Evolutionary conservation across 2,113 vertebrate species (phyloP), one percentile per base, ranked within the genome.

Genomic region (Stigmatopora nigra): DNA sequence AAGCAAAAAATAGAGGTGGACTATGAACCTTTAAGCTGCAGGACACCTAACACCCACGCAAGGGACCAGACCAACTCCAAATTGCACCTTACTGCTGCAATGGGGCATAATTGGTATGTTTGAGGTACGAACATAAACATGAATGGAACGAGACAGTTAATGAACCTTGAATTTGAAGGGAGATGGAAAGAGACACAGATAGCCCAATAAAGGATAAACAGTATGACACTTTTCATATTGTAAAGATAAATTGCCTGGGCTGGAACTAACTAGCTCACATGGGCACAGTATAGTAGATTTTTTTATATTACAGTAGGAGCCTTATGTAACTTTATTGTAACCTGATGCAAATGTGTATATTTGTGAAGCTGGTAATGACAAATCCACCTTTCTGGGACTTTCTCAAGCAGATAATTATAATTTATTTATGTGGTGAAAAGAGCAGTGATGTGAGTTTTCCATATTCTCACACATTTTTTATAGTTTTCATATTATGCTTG

Each of bases 171-270:
- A 41, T 41, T 41, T 10, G 38, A 41, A 41, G 38, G 38, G 9
- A 41, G 38, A 7, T 41, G 38, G 38, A 41, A 41, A 41, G 38
- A 41, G 38, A 41, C 38, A 41, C 38, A 8, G 38, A 41, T 41
- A 41, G 38, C 38, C 38, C 38, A 41, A 41, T 41, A 41, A 41
- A 41, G 38, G 38, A 41, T 41, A 41, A 41, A 41, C 38, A 41
- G 38, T 10, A 73, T 59, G 67, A 63, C 71, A 78, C 64, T 79
- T 9, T n/a, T 51, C 16, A 19, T n/a, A 51, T 51, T n/a, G 38
- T 41, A 49, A 49, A 49, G 14, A 49, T 49, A 17, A 49, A 17
- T 49, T 49, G 15, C 38, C 48, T 47, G 46, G 46, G 13, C 14
- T 47, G 14, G 15, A 15, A 47, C 46, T 16, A 47, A 47, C 46